phyloP scores from a whole-genome alignment of 2,113 vertebrate genomes.

The Carassius gibelio region DNA sequence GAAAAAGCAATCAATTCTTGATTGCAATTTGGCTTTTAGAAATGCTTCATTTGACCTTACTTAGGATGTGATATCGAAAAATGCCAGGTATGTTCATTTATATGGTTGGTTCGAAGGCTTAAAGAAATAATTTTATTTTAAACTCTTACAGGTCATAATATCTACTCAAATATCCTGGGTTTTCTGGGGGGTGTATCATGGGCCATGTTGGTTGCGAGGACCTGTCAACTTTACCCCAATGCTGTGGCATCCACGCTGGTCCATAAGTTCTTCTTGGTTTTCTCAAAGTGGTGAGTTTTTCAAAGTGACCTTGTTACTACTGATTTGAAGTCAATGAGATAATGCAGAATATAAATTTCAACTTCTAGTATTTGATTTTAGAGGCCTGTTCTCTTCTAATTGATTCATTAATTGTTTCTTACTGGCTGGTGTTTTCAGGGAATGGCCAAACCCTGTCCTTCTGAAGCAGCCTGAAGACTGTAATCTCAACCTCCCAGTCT shows the following conservation, averaged over 20 bases:
- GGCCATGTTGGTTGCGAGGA: conserved; percentile 92
- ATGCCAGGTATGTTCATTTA: neutral
- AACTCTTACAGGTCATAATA: conserved; percentile 83
- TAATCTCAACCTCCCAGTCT: conserved; percentile 89
- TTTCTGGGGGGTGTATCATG: conserved; percentile 91
- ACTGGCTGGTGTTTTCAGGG: conserved; percentile 74
- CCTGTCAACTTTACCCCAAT: conserved; percentile 92
- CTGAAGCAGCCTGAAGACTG: conserved; percentile 88
- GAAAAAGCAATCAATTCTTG: neutral
- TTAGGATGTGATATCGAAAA: neutral
- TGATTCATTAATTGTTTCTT: conserved; percentile 55
- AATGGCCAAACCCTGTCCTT: conserved; percentile 90
- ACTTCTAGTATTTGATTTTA: neutral
- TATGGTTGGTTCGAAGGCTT: neutral
- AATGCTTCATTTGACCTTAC: neutral
- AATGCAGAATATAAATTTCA: neutral
- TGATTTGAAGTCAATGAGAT: neutral
- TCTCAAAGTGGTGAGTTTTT: conserved; percentile 89
- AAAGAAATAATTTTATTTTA: neutral
- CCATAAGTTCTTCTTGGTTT: conserved; percentile 93
- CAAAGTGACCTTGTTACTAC: no score
- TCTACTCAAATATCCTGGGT: conserved; percentile 92
- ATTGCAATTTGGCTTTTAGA: neutral
- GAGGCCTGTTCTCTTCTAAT: neutral
- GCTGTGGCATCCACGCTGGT: conserved; percentile 90